Evolutionary conservation across 37 sponge, comb jelly and placozoan genomes (phyloP), one percentile per base, ranked within the genome.

Genomic region (Spongia lamella): DNA sequence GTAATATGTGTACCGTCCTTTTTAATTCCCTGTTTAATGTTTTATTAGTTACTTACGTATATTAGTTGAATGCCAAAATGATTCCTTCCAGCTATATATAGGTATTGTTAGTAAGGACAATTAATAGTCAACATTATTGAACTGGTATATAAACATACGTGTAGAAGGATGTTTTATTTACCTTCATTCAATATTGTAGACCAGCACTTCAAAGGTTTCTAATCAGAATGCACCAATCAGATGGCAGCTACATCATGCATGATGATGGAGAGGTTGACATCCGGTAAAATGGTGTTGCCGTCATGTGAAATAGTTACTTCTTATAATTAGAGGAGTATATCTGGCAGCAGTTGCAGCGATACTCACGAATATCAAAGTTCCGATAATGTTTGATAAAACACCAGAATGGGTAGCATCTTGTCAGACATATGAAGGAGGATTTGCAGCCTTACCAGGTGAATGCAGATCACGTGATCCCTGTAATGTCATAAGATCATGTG

Each of bases 251-350:
- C 39, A 74, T 87, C 32, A 93, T 97, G 94, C 98, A 97, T 68
- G 65, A 79, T 19, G 98, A 94, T 80, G 98, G 98, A 34, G 98
- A 97, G 68, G 61, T 84, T 27, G 98, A 97, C 73, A 82, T 97
- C 56, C 88, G 96, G 87, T 79, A 58, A 54, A 72, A 56, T 13
- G 1, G 31, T 53, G 82, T 29, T 30, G 7, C 9, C 9, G 47
- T 66, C 40, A 38, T 56, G 66, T 24, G 13, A 53, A 13, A 43
- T 13, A 13, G 47, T 43, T 9, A 43, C n/a, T 74, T 13, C 47
- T 76, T 4, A 20, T 69, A 50, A 16, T 7, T 39, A 90, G 93
- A 31, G 93, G 93, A n/a, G 89, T 64, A 25, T 97, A 97, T 76
- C 94, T 94, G 79, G 98, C 94, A 17, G 39, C 86, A 21, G 91